Evolutionary conservation across 2,888 invertebrate genomes (phyloP), one percentile per base, ranked within the genome.

Genomic region (Dynastes grantii): DNA sequence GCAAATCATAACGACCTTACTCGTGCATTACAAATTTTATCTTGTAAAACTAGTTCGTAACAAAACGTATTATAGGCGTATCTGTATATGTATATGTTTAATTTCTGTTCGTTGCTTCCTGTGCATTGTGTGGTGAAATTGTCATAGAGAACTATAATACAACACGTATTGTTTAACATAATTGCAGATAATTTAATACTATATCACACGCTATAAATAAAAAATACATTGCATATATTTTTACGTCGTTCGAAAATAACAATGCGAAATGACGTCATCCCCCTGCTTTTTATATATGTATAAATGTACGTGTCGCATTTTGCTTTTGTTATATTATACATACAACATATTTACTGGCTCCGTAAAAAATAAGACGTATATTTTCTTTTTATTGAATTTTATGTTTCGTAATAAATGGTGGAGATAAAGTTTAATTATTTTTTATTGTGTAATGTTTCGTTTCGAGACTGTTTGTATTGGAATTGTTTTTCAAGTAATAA

Each of bases 141-240:
- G 73, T 58, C 37, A 53, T n/a, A 58, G 73, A 55, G 55, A 27
- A 58, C 55, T 22, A 22, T 58, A 58, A 58, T 40, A 61, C 16
- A 11, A 29, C 63, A 73, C 73, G 58, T 58, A 73, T 73, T 73
- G 58, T 73, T 73, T 58, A 51, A 29, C 58, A 73, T 73, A 73
- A 73, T 73, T 73, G 13, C 58, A 37, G 58, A 73, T 58, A 58
- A 73, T 58, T 73, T 55, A 58, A 40, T 73, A 40, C 58, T 73
- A 58, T 73, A 58, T 73, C 73, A 73, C 40, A 3, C 22, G 29
- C 68, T 68, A 68, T 68, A 68, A 68, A 68, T 68, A 68, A 51
- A 29, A 68, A 51, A 68, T 29, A 58, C 22, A 58, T 53, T 29
- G 8, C 11, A 11, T 63, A 63, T 63, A 29, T 49, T 49, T 67